These are phyloP conservation scores for Lycodopsis pacificus DNA, from an alignment of 2,797 vertebrate genomes.

Conservation along the genomic window DNA sequence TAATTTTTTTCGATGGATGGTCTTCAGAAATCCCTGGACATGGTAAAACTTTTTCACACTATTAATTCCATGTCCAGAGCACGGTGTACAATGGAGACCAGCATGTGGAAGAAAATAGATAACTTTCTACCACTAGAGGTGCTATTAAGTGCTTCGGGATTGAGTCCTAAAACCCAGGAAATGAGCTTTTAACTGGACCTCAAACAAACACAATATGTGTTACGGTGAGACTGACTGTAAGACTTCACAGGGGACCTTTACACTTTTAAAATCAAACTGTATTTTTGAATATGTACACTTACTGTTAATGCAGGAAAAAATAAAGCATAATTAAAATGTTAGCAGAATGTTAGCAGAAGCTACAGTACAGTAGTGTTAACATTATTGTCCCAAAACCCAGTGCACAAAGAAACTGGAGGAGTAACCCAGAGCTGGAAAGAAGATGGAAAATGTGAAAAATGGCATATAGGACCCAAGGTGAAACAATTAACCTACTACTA, in stretches of 20 bases:
- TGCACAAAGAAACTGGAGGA: neutral
- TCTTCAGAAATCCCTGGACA: too few relatives aligned
- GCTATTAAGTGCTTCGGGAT: too few relatives aligned
- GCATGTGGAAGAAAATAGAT: too few relatives aligned
- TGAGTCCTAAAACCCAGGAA: too few relatives aligned
- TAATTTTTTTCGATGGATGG: too few relatives aligned
- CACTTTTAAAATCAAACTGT: neutral
- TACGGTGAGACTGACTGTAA: neutral
- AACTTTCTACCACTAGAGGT: too few relatives aligned
- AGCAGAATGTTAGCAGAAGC: neutral
- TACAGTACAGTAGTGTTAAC: neutral
- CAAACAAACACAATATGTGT: neutral
- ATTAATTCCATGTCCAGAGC: too few relatives aligned
- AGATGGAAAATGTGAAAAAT: neutral
- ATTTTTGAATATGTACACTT: neutral
- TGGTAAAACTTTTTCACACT: too few relatives aligned
- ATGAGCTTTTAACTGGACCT: too few relatives aligned
- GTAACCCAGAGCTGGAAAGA: neutral
- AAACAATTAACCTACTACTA: neutral
- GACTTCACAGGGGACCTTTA: neutral
- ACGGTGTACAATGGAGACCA: too few relatives aligned
- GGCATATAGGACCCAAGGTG: too few relatives aligned
- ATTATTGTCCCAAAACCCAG: neutral
- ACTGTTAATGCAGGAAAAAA: constrained; percentile 15
- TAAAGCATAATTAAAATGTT: neutral